Conservation (phyloP, 2,113 vertebrate species). For the Phrynosoma platyrhinos region DNA sequence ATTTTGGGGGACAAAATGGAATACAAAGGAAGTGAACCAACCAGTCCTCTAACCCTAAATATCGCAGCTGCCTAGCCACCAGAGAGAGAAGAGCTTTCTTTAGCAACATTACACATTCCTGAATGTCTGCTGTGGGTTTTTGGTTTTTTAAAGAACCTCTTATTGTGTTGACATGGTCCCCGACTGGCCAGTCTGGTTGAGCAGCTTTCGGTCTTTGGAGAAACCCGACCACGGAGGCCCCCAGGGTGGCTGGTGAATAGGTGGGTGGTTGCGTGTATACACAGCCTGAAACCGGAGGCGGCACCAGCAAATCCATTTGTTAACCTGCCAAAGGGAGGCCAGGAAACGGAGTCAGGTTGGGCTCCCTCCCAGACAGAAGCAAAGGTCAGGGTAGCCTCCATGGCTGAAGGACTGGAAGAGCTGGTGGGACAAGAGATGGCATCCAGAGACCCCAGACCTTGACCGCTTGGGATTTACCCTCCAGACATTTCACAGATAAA, state of each 20-base stretch:
- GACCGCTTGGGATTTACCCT: background rate
- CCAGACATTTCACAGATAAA: too few relatives aligned
- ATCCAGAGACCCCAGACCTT: too few relatives aligned
- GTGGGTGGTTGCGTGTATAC: background rate
- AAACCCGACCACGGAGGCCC: background rate
- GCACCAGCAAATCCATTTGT: background rate
- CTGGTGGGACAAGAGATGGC: background rate
- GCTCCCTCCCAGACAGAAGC: background rate
- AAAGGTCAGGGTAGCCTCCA: background rate
- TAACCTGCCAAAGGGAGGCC: background rate
- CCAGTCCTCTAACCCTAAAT: too few relatives aligned
- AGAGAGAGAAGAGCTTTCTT: background rate
- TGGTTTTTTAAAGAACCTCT: too few relatives aligned
- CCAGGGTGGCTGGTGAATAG: background rate
- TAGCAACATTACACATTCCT: constrained; percentile 7
- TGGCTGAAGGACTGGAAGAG: background rate
- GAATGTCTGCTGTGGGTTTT: background rate
- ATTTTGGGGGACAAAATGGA: too few relatives aligned
- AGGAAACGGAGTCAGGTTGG: background rate
- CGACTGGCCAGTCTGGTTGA: background rate
- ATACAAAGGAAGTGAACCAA: too few relatives aligned
- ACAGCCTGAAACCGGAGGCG: background rate
- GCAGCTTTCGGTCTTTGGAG: background rate
- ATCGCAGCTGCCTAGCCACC: background rate
- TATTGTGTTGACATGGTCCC: background rate